Evolutionary conservation across 2,797 vertebrate genomes (phyloP), one percentile per base, ranked within the genome.

Genomic region (Chaetophractus vellerosus): DNA sequence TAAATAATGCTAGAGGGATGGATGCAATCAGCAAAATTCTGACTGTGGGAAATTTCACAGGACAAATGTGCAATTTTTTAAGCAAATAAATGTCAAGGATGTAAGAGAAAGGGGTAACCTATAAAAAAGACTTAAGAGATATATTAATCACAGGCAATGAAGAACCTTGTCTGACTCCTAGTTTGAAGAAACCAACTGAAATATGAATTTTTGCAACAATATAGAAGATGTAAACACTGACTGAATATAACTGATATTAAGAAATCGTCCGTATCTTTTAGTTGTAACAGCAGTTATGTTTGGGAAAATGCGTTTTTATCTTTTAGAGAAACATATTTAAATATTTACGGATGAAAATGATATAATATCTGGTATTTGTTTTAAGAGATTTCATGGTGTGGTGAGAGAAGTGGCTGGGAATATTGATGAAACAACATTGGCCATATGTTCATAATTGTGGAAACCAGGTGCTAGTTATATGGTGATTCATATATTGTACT

Each of bases 61-160:
- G 31, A 41, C 63, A 88, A 84, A 72, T 68, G 16, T 28, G 16
- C 74, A 41, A 9, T 88, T 82, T 75, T 85, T 90, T 66, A 10
- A 31, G 55, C 64, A 94, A 93, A 90, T 68, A 91, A 96, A 75
- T 79, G 59, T 19, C 36, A 86, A 93, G 57, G 82, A 93, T 83
- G 57, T 55, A 86, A 81, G 26, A 55, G 5, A 16, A 66, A 81
- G 6, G 19, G 16, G 6, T 88, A 57, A 85, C 45, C 76, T 92
- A 52, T 61, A 48, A 81, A 95, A 88, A 71, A 96, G 55, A 45
- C 45, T 45, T 45, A 45, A 45, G 45, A 45, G 45, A 45, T 10
- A 45, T 45, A 45, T 45, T 45, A 87, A 87, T 28, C 38, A 52
- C 28, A 48, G 75, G 36, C 16, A n/a, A 10, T 78, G 76, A 97